Evolutionary conservation across 2,888 invertebrate genomes (phyloP).

Genomic region (Julus scanicus): DNA sequence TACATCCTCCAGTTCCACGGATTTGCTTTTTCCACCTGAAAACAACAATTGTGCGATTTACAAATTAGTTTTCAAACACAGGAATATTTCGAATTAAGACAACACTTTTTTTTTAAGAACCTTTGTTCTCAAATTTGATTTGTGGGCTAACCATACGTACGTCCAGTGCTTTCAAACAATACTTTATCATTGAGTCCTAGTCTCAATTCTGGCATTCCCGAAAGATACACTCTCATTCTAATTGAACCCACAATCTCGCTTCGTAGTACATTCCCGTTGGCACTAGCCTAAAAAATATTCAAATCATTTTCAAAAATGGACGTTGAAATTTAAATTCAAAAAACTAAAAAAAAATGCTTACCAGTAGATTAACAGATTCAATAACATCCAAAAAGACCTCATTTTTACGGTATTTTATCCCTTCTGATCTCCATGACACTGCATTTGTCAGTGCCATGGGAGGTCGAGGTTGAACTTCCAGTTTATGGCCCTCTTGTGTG

Average conservation of each 20-base stretch:
- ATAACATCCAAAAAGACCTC: conserved; percentile 99
- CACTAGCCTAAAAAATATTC: conserved; percentile 77
- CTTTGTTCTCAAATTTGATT: too few relatives aligned
- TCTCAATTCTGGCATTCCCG: conserved; percentile 97
- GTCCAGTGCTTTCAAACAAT: conserved; percentile 95
- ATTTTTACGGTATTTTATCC: conserved; percentile 98
- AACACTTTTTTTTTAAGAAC: too few relatives aligned
- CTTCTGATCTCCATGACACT: conserved; percentile 98
- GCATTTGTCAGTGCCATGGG: conserved; percentile 99
- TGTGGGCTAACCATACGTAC: conserved; percentile 66
- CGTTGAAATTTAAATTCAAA: neutral
- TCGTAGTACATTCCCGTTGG: conserved; percentile 94
- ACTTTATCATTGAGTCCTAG: conserved; percentile 97
- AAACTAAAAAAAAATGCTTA: conserved; percentile 62
- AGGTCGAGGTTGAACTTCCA: conserved; percentile 94
- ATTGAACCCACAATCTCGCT: conserved; percentile 99
- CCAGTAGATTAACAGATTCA: conserved; percentile 93
- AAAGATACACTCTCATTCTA: conserved; percentile 97
- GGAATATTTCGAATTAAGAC: too few relatives aligned
- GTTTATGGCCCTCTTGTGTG: conserved; percentile 97
- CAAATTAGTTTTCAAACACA: neutral
- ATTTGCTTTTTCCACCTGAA: conserved; percentile 90
- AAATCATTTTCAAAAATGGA: neutral
- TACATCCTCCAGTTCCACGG: conserved; percentile 97
- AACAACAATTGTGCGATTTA: neutral